phyloP scores from a whole-genome alignment of 30 jellyfish, hydroid and myxozoan species.

The Phacellophora camtschatica region DNA sequence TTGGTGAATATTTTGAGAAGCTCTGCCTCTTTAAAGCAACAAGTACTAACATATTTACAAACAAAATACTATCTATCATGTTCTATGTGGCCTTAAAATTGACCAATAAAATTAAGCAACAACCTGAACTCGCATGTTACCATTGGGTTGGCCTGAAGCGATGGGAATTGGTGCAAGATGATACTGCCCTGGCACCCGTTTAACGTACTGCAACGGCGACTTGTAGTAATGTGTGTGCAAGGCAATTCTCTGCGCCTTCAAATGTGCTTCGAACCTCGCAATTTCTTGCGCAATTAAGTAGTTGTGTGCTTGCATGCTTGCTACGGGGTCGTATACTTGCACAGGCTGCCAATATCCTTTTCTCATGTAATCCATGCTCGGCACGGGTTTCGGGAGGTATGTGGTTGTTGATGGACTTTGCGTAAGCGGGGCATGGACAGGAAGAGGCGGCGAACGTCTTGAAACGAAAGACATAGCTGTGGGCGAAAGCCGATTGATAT shows the following conservation, averaged over 20 bases:
- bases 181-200: slow-evolving; percentile 23
- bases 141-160: not conserved
- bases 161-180: not conserved
- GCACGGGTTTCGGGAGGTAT: slow-evolving; percentile 50
- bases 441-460: slow-evolving; percentile 71
- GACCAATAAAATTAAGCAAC: slow-evolving; percentile 21
- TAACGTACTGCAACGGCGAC: slow-evolving; percentile 52
- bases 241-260: slow-evolving; percentile 85
- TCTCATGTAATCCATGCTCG: slow-evolving; percentile 49
- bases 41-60: not conserved
- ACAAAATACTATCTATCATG: not conserved
- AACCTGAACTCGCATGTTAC: slow-evolving; percentile 44
- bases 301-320: slow-evolving; percentile 84
- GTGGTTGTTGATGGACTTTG: slow-evolving; percentile 44
- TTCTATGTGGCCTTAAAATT: not conserved
- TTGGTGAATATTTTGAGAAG: too few species aligned
- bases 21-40: too few species aligned
- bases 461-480: slow-evolving; percentile 93
- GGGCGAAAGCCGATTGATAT: slow-evolving; percentile 73
- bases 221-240: slow-evolving; percentile 87
- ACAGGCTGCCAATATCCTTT: slow-evolving; percentile 81
- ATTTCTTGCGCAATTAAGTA: slow-evolving; percentile 90
- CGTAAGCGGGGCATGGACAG: slow-evolving; percentile 34
- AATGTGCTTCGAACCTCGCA: slow-evolving; percentile 91
- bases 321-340: slow-evolving; percentile 77